Base-by-base conservation (phyloP, 2,888 invertebrate species). In the Eristalis arbustorum region DNA sequence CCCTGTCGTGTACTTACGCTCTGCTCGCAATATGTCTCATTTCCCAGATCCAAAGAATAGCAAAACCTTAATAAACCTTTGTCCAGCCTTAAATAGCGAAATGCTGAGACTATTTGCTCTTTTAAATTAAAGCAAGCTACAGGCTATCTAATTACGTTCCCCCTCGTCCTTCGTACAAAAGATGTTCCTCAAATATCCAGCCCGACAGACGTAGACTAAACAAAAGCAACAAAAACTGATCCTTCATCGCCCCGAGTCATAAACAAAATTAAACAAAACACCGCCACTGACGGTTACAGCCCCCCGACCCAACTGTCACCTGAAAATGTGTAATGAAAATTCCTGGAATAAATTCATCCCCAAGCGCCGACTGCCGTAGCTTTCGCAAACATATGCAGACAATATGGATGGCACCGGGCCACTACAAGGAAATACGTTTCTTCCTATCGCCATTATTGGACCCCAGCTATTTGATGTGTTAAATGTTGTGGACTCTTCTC, bases 401-500 rank as follows among this genome's bases (percentile, higher is more conserved):
- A 42, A 81, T 67, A 80, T 73, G 42, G 62, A 80, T 80, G 67
- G 42, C 64, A 49, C 69, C 40, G 22, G 64, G 40, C 31, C 73
- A 74, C 67, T 59, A 69, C 22, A 78, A 78, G 67, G 64, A 64
- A 77, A 74, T 74, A 73, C 68, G 42, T 69, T 69, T 42, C 77
- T 78, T 78, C 73, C 77, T 78, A 56, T 63, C 77, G 59, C 25
- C 76, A 76, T 82, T 82, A 64, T 74, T 68, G 71, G 62, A 56
- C 68, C 77, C 64, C 78, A 77, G 63, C 77, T 73, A 74, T 83
- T 72, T 73, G 63, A 72, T 22, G 69, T 74, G 83, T 73, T 83
- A 77, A 83, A 83, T 83, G 83, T 73, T 78, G 69, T 77, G 73
- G 78, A 78, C 83, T 77, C 72, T 59, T 78, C 73, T 74, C 78